phyloP scores from a whole-genome alignment of 2,113 vertebrate genomes.

The Dissostichus mawsoni region DNA sequence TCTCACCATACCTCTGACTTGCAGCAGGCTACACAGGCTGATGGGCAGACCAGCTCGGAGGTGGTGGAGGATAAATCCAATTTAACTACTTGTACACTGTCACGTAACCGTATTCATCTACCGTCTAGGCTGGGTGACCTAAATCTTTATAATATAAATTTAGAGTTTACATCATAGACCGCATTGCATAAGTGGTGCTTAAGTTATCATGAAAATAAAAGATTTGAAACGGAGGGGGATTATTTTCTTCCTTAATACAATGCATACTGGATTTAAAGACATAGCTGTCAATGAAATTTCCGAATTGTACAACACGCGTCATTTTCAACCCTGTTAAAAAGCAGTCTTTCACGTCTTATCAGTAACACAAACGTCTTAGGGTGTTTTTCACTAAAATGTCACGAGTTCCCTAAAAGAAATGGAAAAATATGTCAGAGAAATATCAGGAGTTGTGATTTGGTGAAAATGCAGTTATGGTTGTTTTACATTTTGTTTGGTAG shows the following conservation, averaged over 20 bases:
- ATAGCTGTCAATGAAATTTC: constrained; percentile 5
- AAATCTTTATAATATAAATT: constrained; percentile 15
- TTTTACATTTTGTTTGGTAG: constrained; percentile 8
- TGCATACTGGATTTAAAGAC: constrained; percentile 7
- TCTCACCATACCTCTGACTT: constrained; percentile 58
- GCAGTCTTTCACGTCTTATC: constrained; percentile 7
- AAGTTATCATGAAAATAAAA: constrained; percentile 6
- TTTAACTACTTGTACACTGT: constrained; percentile 35
- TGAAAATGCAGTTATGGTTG: constrained; percentile 6
- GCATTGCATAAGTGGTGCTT: constrained; percentile 2
- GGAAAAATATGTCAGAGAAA: not conserved
- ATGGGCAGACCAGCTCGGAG: constrained; percentile 40
- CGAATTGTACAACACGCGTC: constrained; percentile 8
- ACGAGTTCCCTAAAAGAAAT: not conserved
- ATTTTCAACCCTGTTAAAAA: not conserved
- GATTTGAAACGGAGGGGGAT: not conserved
- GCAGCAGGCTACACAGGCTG: constrained; percentile 15
- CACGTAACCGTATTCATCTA: constrained; percentile 19
- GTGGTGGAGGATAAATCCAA: constrained; percentile 46
- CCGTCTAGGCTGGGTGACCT: constrained; percentile 13
- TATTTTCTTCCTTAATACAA: constrained; percentile 3
- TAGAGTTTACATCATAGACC: not conserved
- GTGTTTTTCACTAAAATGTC: not conserved
- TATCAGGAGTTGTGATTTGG: not conserved
- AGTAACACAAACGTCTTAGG: not conserved